A percentile compares a stretch with the other conserved stretches of the same genome.
These are phyloP conservation scores for Nymphicus hollandicus DNA, from an alignment of 2,113 vertebrate species.

Conservation along the genomic window DNA sequence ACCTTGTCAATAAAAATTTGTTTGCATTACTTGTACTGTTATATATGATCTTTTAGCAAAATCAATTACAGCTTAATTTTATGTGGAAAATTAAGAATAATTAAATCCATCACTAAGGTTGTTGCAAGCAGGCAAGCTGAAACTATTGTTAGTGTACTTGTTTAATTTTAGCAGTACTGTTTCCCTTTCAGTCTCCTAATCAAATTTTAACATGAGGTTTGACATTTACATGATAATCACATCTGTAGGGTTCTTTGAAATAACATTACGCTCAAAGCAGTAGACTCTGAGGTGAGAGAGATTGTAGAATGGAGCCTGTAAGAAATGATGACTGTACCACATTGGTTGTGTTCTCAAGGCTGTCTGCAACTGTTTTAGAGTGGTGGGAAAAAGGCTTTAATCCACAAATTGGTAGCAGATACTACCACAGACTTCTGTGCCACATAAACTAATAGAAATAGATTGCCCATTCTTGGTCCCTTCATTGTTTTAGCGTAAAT, in stretches of 20 bases:
- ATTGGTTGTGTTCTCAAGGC: background rate
- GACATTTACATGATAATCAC: slow-evolving; percentile 58
- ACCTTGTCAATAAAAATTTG: background rate
- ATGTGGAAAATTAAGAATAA: background rate
- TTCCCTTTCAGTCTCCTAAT: background rate
- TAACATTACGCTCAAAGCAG: background rate
- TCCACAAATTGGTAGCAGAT: no score
- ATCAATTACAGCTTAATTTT: slow-evolving; percentile 1
- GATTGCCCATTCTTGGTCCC: accelerated
- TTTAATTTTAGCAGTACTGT: background rate
- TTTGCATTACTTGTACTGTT: background rate
- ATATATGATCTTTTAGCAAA: background rate
- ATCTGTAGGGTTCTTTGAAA: background rate
- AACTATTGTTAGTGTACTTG: background rate
- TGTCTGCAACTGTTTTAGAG: background rate
- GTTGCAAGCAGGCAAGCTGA: background rate
- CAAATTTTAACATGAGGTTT: slow-evolving; percentile 27
- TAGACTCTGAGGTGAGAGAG: background rate
- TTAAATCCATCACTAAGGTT: background rate
- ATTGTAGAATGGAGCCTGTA: background rate
- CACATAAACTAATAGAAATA: background rate
- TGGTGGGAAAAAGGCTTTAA: background rate
- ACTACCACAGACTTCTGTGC: background rate
- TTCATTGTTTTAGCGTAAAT: background rate
- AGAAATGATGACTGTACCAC: background rate